Percentiles rank a stretch among this genome's conserved stretches.
These are phyloP conservation scores for Gadus chalcogrammus DNA, from an alignment of 2,113 vertebrate species.

Conservation along the genomic window DNA sequence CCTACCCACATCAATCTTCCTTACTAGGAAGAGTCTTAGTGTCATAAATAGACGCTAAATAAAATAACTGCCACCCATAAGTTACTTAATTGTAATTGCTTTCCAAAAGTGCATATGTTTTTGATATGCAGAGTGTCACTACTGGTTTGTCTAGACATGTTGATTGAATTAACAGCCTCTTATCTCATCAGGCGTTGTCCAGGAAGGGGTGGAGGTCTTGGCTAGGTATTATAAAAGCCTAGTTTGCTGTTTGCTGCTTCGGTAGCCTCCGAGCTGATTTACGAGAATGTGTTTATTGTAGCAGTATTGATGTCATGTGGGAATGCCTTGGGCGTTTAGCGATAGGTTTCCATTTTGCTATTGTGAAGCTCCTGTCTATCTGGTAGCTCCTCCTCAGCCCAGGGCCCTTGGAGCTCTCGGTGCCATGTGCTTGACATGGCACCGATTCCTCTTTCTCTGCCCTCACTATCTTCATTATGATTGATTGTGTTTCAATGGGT, in stretches of 20 bases:
- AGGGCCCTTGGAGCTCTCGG: neutral
- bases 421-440: conserved; percentile 1
- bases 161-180: neutral
- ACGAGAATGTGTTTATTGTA: neutral
- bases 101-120: neutral
- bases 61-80: no score
- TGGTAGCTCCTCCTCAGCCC: neutral
- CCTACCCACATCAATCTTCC: no score
- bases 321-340: neutral
- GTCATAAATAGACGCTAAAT: no score
- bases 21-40: no score
- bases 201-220: neutral
- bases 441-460: neutral
- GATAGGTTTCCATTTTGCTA: neutral
- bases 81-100: neutral
- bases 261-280: neutral
- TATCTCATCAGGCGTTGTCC: neutral
- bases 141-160: no score
- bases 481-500: no score
- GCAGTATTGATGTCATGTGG: no score
- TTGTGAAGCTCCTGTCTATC: conserved; percentile 2
- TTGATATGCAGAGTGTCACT: neutral
- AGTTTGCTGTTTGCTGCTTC: neutral
- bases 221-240: neutral
- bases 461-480: neutral